Evolutionary conservation across 2,888 invertebrate species (phyloP).

Genomic region (Agapostemon virescens): DNA sequence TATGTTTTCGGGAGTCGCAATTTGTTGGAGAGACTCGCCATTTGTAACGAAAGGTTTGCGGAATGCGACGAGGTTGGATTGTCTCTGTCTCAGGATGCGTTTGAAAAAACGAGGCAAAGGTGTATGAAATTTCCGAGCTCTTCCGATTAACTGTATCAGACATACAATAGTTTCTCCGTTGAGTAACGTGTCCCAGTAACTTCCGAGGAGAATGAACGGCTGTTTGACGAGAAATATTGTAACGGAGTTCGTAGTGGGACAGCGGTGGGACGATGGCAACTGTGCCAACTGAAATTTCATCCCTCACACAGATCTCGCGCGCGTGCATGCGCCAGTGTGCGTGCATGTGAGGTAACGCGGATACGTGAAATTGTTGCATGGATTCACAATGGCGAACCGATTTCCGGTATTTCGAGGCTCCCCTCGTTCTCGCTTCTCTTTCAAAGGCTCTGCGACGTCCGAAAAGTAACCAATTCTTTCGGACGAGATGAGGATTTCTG

Average conservation of each 20-base stretch:
- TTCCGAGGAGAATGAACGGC: constrained; percentile 37
- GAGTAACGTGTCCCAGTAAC: constrained; percentile 41
- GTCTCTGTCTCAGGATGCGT: not conserved
- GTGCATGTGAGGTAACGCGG: constrained; percentile 28
- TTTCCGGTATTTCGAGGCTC: constrained; percentile 59
- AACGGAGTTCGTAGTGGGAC: constrained; percentile 57
- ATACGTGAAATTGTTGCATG: constrained; percentile 43
- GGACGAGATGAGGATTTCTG: not conserved
- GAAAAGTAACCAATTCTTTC: not conserved
- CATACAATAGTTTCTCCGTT: constrained; percentile 33
- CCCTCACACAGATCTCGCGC: constrained; percentile 23
- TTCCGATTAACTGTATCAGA: constrained; percentile 28
- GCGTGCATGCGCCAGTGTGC: not conserved
- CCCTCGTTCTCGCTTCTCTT: not conserved
- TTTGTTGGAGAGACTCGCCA: not conserved
- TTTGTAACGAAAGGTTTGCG: not conserved
- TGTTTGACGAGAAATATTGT: constrained; percentile 59
- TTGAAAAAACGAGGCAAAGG: not conserved
- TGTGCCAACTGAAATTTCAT: constrained; percentile 67
- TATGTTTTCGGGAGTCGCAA: not conserved
- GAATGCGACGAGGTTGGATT: not conserved
- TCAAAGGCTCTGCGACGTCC: not conserved
- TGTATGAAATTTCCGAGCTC: constrained; percentile 22
- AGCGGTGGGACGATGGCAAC: constrained; percentile 53
- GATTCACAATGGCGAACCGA: constrained; percentile 62